Evolutionary conservation across 1,140 invertebrate genomes (phyloP).

Genomic region (Hycleus cichorii): DNA sequence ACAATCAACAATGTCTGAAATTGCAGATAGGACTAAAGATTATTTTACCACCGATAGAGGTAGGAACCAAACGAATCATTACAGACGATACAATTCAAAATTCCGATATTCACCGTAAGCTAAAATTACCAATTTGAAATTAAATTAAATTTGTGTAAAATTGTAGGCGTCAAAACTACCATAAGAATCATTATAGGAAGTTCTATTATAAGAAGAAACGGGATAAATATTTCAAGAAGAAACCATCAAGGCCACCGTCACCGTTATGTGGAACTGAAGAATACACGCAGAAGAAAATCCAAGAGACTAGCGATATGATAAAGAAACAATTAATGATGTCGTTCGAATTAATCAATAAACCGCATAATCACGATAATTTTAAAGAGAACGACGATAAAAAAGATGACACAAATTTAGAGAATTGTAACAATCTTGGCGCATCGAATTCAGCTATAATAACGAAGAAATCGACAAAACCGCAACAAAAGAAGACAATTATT

Average conservation of each 20-base stretch:
- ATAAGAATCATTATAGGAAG: no score
- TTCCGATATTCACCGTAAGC: no score
- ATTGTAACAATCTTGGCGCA: not conserved
- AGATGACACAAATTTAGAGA: constrained; percentile 1
- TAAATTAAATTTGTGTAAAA: no score
- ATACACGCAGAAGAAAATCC: constrained; percentile 28
- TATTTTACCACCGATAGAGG: no score
- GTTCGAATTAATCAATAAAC: constrained; percentile 5
- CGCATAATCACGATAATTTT: not conserved
- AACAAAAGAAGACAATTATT: constrained; percentile 12
- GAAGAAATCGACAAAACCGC: constrained; percentile 2
- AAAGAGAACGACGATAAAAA: not conserved
- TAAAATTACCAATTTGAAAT: no score
- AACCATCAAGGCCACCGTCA: constrained; percentile 15
- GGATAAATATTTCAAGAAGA: not conserved
- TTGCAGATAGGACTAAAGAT: no score
- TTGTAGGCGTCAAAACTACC: no score
- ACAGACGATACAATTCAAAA: no score
- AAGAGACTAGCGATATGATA: constrained; percentile 32
- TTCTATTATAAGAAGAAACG: not conserved
- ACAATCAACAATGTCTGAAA: no score
- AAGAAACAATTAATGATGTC: constrained; percentile 30
- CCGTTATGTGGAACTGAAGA: constrained; percentile 33
- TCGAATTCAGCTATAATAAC: not conserved
- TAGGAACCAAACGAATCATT: no score